Evolutionary conservation across 2,888 invertebrate genomes (phyloP).

Genomic region (Acheta domesticus): DNA sequence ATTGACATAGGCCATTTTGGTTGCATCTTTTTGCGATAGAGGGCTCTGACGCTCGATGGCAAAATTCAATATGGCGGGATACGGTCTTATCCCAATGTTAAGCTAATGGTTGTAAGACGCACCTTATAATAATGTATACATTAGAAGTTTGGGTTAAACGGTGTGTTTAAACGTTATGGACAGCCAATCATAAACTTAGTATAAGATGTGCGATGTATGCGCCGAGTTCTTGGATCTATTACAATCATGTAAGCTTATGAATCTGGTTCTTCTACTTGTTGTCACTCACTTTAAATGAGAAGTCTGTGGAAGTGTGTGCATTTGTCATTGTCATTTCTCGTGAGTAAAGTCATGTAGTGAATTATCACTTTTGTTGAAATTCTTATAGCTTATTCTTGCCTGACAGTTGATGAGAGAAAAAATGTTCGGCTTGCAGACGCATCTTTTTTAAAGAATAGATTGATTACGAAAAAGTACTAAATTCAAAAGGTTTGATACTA

Average conservation of each 20-base stretch:
- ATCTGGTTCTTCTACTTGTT: slow-evolving; percentile 23
- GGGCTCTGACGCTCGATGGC: background rate
- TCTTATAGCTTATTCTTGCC: too few species aligned
- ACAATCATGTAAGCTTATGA: slow-evolving; percentile 67
- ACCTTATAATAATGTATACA: background rate
- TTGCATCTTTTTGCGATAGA: background rate
- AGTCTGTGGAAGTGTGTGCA: background rate
- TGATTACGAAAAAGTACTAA: too few species aligned
- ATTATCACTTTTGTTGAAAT: background rate
- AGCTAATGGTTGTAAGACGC: background rate
- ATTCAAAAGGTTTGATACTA: too few species aligned
- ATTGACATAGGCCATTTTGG: background rate
- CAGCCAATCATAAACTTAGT: slow-evolving; percentile 22
- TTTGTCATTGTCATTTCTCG: background rate
- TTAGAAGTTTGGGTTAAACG: background rate
- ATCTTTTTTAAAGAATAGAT: background rate
- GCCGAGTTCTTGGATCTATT: slow-evolving; percentile 89
- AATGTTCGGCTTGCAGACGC: background rate
- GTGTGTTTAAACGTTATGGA: slow-evolving; percentile 20
- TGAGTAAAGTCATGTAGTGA: slow-evolving; percentile 34
- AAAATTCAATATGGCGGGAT: slow-evolving; percentile 32
- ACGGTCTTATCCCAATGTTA: background rate
- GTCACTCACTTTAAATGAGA: slow-evolving; percentile 29
- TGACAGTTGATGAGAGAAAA: too few species aligned
- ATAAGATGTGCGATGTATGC: slow-evolving; percentile 87